Evolutionary conservation across 2,888 invertebrate species (phyloP).

Genomic region (Drosophila subsilvestris): DNA sequence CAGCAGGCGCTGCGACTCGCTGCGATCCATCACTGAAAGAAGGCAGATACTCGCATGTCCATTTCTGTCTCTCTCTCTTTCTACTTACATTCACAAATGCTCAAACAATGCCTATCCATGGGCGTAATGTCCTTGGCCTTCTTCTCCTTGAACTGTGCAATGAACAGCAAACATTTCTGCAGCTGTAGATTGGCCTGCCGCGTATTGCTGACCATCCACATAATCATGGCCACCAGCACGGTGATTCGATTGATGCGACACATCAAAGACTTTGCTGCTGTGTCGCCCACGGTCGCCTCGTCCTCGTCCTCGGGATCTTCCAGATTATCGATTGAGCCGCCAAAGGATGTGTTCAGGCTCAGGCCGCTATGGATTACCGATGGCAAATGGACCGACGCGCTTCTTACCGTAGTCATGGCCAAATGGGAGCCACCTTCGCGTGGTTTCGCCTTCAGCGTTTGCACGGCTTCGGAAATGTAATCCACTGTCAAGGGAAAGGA

Average conservation of each 20-base stretch:
- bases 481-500: constrained; percentile 53
- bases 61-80: too few relatives aligned
- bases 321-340: background rate
- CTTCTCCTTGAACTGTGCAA: constrained; percentile 62
- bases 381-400: background rate
- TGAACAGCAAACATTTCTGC: constrained; percentile 68
- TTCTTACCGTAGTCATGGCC: background rate
- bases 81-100: constrained; percentile 81
- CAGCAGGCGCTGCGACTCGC: constrained; percentile 73
- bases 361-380: background rate
- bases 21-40: constrained; percentile 79
- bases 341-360: background rate
- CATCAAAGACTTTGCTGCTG: constrained; percentile 57
- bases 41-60: too few relatives aligned
- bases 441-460: constrained; percentile 58
- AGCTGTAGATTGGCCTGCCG: constrained; percentile 69
- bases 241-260: constrained; percentile 81
- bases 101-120: constrained; percentile 69
- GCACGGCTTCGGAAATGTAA: constrained; percentile 70
- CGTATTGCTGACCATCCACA: constrained; percentile 82
- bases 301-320: constrained; percentile 8
- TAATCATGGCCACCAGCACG: constrained; percentile 80
- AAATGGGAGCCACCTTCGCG: constrained; percentile 2
- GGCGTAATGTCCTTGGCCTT: constrained; percentile 64
- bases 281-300: constrained; percentile 38